Conservation (phyloP, 1,140 invertebrate species). For the Drosophila ohnishii region DNA sequence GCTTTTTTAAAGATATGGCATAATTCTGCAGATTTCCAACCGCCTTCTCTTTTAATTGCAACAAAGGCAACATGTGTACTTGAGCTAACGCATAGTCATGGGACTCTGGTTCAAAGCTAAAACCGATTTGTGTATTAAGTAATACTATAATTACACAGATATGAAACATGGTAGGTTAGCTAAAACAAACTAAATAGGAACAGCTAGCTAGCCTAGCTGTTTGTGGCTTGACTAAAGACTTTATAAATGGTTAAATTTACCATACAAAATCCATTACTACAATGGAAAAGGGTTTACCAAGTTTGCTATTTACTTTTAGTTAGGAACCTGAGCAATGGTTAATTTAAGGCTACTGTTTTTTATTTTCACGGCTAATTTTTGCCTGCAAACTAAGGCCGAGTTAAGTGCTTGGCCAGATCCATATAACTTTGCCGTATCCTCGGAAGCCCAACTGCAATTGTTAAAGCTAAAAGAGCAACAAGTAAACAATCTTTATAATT, state of each 20-base stretch:
- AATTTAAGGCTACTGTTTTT: neutral
- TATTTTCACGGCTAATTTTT: neutral
- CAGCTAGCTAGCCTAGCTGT: neutral
- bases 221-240: neutral
- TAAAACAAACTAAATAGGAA: neutral
- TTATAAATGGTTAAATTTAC: neutral
- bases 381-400: neutral
- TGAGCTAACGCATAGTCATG: slow-evolving; percentile 18
- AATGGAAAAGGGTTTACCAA: neutral
- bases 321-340: neutral
- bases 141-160: neutral
- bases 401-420: neutral
- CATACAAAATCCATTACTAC: neutral
- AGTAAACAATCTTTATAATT: slow-evolving; percentile 24
- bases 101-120: neutral
- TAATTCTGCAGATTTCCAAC: neutral
- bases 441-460: slow-evolving; percentile 8
- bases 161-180: neutral
- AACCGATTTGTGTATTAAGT: neutral
- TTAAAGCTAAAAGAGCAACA: slow-evolving; percentile 2
- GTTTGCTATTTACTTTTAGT: neutral
- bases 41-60: slow-evolving; percentile 7
- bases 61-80: slow-evolving; percentile 18
- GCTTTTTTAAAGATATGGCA: neutral
- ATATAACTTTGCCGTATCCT: slow-evolving; percentile 20